Base-by-base conservation (phyloP, 2,797 vertebrate genomes). In the Thamnophis elegans region DNA sequence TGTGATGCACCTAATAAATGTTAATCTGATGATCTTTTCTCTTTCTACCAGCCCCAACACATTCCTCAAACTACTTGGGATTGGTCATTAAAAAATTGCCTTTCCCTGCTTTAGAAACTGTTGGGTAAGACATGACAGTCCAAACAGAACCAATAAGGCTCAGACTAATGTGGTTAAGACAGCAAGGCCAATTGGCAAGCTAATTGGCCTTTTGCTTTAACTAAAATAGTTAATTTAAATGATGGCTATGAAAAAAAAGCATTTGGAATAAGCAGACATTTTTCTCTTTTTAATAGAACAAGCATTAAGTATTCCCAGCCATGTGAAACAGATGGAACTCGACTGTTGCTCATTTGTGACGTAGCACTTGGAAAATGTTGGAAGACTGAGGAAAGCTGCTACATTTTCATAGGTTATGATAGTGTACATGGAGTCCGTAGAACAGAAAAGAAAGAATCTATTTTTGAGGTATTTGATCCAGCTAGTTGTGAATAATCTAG, bases 261-360 rank as follows among this genome's bases (percentile, higher is more conserved):
- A 47, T 56, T 16, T 54, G 0, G 85, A 28, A 47, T 55, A 7
- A 22, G 0, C 68, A 12, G 60, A 1, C 89, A 60, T 53, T 82
- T 62, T 5, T 59, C 87, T 58, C 85, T 92, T 91, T 4, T 42
- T 6, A 89, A 4, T 92, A 99, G 98, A 59, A 96, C 97, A 59
- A 97, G 97, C 88, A 16, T 98, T 91, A 98, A 98, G 92, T 99
- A 99, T 96, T 97, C 98, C 62, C 96, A 93, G 56, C 96, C 97
- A 59, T 96, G 97, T 68, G 87, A 51, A 92, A 97, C 94, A 0
- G 98, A 98, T 7, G 98, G 98, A 91, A 97, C 97, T 5, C 97
- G 98, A 47, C 94, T 99, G 88, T 73, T 99, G 95, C 92, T 98
- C 89, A 93, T 99, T 91, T 98, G 98, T 94, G 98, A 98, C 0